Percentiles rank a stretch among this genome's conserved stretches.
Evolutionary conservation across 2,113 vertebrate species (phyloP).

Genomic region (Alosa alosa): DNA sequence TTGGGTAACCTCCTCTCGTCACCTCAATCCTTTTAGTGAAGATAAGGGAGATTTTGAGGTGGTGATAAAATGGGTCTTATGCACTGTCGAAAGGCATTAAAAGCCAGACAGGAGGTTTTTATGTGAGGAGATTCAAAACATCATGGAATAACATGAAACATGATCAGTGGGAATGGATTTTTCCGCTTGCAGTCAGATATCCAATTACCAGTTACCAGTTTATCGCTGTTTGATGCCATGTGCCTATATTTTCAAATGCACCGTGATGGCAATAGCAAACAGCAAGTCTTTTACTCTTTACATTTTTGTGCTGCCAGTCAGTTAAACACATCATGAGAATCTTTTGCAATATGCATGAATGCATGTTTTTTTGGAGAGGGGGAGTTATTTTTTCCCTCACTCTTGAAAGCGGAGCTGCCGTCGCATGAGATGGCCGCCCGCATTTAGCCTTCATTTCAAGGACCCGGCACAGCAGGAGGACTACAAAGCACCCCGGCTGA

Average conservation of each 20-base stretch:
- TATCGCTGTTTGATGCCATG: background rate
- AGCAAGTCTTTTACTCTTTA: background rate
- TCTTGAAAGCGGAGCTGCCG: conserved; percentile 1
- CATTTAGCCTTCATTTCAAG: conserved; percentile 21
- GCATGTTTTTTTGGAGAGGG: background rate
- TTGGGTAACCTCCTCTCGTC: background rate
- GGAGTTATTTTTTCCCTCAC: background rate
- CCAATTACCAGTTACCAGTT: background rate
- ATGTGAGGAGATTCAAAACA: background rate
- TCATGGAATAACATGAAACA: background rate
- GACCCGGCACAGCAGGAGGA: conserved; percentile 17
- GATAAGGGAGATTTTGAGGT: background rate
- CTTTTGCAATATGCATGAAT: background rate
- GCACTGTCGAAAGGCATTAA: background rate
- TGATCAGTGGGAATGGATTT: background rate
- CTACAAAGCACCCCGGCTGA: conserved; percentile 7
- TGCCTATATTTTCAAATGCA: background rate
- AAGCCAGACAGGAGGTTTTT: background rate
- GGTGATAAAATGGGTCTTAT: background rate
- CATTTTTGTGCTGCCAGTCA: background rate
- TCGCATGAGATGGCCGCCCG: background rate
- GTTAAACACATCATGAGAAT: background rate
- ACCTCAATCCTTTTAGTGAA: background rate
- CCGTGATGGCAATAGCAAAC: background rate
- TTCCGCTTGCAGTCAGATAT: background rate